Conservation (phyloP, 2,113 vertebrate species). For the Aphyosemion australe region DNA sequence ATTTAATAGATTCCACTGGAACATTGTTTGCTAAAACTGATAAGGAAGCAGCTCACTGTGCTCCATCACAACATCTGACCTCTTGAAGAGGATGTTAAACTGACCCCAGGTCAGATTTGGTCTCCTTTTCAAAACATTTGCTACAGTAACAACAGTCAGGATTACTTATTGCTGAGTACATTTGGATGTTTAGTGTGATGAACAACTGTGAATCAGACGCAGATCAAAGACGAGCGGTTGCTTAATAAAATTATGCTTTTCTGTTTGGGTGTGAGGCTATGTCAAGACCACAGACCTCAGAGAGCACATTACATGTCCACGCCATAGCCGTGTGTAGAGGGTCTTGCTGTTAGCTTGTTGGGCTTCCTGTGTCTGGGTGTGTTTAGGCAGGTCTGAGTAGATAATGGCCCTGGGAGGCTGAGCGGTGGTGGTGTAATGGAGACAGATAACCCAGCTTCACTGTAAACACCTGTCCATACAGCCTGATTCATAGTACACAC, state of each 20-base stretch:
- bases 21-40: conserved; percentile 57
- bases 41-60: conserved; percentile 36
- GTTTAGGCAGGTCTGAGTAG: conserved; percentile 79
- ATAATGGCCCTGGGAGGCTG: conserved; percentile 78
- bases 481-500: conserved; percentile 82
- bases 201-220: conserved; percentile 6
- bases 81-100: conserved; percentile 40
- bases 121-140: conserved; percentile 39
- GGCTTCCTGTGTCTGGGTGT: conserved; percentile 66
- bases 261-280: conserved; percentile 60
- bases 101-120: conserved; percentile 33
- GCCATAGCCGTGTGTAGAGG: conserved; percentile 40
- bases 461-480: conserved; percentile 83
- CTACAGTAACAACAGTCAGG: conserved; percentile 25
- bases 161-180: conserved; percentile 14
- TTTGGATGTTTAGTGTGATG: conserved; percentile 28
- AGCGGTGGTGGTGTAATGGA: conserved; percentile 74
- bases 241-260: conserved; percentile 8
- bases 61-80: conserved; percentile 50
- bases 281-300: conserved; percentile 24
- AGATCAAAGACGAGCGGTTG: conserved; percentile 40
- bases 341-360: conserved; percentile 42
- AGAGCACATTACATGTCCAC: conserved; percentile 49
- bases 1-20: conserved; percentile 40
- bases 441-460: conserved; percentile 78